Percentiles rank a stretch among this genome's conserved stretches.
phyloP scores from a whole-genome alignment of 2,113 vertebrate species.

The Marcusenius ussheri region DNA sequence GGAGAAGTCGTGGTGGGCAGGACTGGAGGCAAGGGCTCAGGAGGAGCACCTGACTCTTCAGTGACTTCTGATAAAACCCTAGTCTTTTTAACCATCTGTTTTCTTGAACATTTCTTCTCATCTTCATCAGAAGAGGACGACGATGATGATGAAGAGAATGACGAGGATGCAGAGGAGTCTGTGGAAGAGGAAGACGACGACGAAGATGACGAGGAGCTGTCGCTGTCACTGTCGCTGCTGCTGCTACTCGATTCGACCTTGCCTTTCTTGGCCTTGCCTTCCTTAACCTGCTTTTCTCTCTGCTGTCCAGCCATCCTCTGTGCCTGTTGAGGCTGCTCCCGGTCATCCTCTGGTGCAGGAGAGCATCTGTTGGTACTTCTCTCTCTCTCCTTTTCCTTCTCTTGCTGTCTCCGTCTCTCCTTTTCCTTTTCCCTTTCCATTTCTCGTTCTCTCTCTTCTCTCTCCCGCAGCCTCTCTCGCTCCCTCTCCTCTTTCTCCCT shows the following conservation, averaged over 20 bases:
- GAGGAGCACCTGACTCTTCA: background rate
- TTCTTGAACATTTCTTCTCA: conserved; percentile 25
- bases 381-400: background rate
- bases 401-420: conserved; percentile 7
- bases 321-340: conserved; percentile 24
- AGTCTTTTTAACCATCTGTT: conserved; percentile 10
- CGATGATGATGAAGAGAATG: conserved; percentile 44
- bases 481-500: conserved; percentile 20
- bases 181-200: conserved; percentile 36
- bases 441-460: background rate
- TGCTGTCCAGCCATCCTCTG: conserved; percentile 34
- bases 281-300: conserved; percentile 16
- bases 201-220: conserved; percentile 53
- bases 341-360: background rate
- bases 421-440: background rate
- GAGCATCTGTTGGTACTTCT: background rate
- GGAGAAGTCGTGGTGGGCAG: conserved; percentile 3
- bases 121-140: conserved; percentile 54
- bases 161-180: conserved; percentile 28
- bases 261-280: background rate
- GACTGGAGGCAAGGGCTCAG: conserved; percentile 14
- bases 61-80: background rate
- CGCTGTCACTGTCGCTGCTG: conserved; percentile 46
- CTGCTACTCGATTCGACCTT: conserved; percentile 18
- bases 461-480: background rate